Conservation (phyloP, 2,888 invertebrate species). For the Tanytarsus gracilentus region DNA sequence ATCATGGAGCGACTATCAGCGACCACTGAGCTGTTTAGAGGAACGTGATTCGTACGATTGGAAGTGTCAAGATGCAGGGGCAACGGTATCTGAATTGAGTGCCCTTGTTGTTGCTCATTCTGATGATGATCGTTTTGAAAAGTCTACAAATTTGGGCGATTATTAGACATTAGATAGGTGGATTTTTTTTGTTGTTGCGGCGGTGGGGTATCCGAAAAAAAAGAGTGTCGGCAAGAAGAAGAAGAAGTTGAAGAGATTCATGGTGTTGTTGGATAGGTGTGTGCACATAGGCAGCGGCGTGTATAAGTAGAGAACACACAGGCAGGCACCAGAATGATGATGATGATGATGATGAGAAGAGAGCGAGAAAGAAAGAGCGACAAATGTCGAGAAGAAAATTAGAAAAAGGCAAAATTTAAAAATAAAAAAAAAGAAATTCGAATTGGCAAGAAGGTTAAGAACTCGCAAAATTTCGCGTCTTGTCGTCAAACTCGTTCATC, state of each 20-base stretch:
- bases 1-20: constrained; percentile 29
- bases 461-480: constrained; percentile 24
- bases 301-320: too few species aligned
- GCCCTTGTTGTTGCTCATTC: constrained; percentile 28
- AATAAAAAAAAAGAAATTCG: background rate
- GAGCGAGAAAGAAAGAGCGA: constrained; percentile 8
- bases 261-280: background rate
- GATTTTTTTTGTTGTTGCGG: background rate
- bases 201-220: background rate
- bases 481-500: constrained; percentile 29
- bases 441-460: constrained; percentile 16
- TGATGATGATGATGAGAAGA: constrained; percentile 5
- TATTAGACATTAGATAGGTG: constrained; percentile 8
- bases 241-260: background rate
- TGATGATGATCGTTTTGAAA: constrained; percentile 29
- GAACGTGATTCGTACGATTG: constrained; percentile 26
- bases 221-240: constrained; percentile 3
- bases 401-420: constrained; percentile 7
- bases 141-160: too few species aligned
- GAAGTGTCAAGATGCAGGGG: constrained; percentile 29
- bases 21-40: constrained; percentile 21
- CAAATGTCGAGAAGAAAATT: constrained; percentile 15
- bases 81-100: constrained; percentile 26
- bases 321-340: too few species aligned
- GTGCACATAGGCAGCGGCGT: background rate